Percentiles rank a stretch among this genome's conserved stretches.
Conservation (phyloP, 2,113 vertebrate species). For the Malurus melanocephalus region DNA sequence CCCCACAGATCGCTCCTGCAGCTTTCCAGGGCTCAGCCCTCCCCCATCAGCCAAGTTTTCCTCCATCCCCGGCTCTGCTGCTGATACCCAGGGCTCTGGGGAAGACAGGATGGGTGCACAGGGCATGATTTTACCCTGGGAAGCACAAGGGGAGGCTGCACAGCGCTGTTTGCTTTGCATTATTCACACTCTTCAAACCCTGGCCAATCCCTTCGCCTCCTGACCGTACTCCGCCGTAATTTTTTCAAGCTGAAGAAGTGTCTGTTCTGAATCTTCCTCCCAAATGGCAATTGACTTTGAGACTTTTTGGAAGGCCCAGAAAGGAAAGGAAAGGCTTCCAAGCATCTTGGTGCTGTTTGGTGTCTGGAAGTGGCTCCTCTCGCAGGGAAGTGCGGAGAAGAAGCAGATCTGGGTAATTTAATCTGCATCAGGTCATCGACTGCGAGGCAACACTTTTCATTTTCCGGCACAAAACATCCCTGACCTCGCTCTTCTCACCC, state of each 20-base stretch:
- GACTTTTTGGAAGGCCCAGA: constrained; percentile 38
- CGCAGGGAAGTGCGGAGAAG: background rate
- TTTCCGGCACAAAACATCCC: background rate
- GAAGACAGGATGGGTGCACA: background rate
- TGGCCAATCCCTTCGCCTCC: constrained; percentile 19
- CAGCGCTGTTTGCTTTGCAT: constrained; percentile 6
- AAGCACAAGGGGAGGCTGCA: background rate
- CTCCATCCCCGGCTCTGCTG: background rate
- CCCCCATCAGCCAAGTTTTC: background rate
- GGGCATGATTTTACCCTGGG: background rate
- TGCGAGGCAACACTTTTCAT: background rate
- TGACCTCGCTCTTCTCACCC: background rate
- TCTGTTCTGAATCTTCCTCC: constrained; percentile 47
- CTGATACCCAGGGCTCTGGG: background rate
- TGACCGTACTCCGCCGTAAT: background rate
- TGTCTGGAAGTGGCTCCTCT: constrained; percentile 37
- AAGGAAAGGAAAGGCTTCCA: background rate
- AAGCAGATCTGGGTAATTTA: constrained; percentile 41
- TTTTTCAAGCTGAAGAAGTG: constrained; percentile 40
- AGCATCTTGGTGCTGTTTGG: constrained; percentile 14
- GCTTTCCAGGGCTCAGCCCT: background rate
- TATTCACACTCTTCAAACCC: constrained; percentile 30
- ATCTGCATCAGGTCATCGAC: constrained; percentile 14
- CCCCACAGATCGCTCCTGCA: background rate
- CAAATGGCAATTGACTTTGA: constrained; percentile 45